Percentiles rank a stretch among this genome's conserved stretches.
Evolutionary conservation across 1,140 invertebrate genomes (phyloP).

Genomic region (Drosophila pachea): DNA sequence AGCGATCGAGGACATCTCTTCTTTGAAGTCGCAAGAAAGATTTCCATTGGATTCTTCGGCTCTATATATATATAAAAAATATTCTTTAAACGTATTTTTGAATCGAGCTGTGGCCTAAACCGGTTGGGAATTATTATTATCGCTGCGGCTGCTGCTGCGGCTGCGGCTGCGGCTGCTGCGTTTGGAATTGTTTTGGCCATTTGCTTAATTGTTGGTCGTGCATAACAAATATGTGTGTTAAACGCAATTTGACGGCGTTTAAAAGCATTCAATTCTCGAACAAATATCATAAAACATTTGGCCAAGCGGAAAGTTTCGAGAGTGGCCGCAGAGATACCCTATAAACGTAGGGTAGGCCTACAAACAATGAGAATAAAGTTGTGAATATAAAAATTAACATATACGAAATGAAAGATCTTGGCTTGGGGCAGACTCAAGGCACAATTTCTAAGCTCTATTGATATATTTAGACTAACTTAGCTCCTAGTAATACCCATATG

Average conservation of each 20-base stretch:
- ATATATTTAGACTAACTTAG: too few species aligned
- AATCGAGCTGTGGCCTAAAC: constrained; percentile 6
- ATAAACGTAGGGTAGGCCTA: neutral
- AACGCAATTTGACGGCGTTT: constrained; percentile 35
- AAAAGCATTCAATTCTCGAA: constrained; percentile 45
- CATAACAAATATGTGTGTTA: constrained; percentile 13
- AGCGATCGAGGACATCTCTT: too few species aligned
- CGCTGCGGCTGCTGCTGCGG: too few species aligned
- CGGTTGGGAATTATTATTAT: constrained; percentile 29
- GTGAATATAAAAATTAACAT: too few species aligned
- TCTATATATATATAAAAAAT: too few species aligned
- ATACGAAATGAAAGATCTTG: too few species aligned
- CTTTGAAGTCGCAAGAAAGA: too few species aligned
- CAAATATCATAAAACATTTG: constrained; percentile 6
- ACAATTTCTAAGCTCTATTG: too few species aligned
- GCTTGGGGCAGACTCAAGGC: too few species aligned
- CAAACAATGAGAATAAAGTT: too few species aligned
- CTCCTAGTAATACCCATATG: too few species aligned
- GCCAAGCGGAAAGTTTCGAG: constrained; percentile 9
- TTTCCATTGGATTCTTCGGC: too few species aligned
- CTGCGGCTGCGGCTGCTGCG: neutral
- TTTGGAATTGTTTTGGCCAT: neutral
- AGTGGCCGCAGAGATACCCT: constrained; percentile 2
- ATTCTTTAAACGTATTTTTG: neutral
- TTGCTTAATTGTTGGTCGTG: neutral